Evolutionary conservation across 30 jellyfish, hydroid and myxozoan genomes (phyloP).

Genomic region (Hydractinia symbiolongicarpus): DNA sequence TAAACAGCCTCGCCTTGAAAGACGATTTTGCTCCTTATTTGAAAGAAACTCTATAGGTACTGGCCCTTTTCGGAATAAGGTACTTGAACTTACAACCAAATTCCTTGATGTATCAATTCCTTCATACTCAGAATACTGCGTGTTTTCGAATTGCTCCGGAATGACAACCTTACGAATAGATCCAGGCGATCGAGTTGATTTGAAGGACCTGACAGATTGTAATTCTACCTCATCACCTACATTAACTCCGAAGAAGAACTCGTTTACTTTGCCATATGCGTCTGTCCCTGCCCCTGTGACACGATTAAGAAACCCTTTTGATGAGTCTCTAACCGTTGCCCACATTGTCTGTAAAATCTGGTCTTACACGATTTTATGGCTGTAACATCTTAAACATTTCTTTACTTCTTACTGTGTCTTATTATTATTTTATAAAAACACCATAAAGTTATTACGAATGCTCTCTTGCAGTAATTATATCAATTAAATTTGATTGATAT

Average conservation of each 20-base stretch:
- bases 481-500: no score
- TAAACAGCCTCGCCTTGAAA: slow-evolving; percentile 22
- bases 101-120: slow-evolving; percentile 22
- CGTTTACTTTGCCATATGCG: background rate
- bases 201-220: background rate
- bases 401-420: no score
- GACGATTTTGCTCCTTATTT: slow-evolving; percentile 22
- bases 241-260: slow-evolving; percentile 13
- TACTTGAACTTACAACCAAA: slow-evolving; percentile 15
- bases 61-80: slow-evolving; percentile 45
- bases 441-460: no score
- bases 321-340: background rate
- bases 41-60: slow-evolving; percentile 40
- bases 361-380: no score
- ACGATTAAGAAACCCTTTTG: background rate
- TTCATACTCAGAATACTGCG: background rate
- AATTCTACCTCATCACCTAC: slow-evolving; percentile 6
- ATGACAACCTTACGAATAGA: background rate
- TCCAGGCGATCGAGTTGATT: background rate
- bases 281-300: background rate
- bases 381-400: no score
- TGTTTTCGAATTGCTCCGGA: background rate
- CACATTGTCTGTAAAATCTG: background rate
- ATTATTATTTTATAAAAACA: no score
- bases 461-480: no score